Percentiles rank a stretch among this genome's conserved stretches.
phyloP scores from a whole-genome alignment of 2,888 invertebrate species.

The Cephus rjabovi region DNA sequence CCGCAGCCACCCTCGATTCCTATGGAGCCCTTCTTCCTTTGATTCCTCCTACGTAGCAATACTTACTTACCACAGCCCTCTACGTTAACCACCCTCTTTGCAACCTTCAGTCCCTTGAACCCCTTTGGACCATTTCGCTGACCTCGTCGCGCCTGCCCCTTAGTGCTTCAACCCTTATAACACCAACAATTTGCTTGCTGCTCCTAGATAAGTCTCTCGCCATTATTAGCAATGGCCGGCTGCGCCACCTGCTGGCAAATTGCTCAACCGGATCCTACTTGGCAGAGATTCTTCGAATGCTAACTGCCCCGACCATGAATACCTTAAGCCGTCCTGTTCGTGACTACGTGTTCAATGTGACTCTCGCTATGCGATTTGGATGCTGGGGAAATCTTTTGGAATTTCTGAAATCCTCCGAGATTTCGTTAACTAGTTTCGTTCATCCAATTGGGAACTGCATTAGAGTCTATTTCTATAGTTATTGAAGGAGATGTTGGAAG shows the following conservation, averaged over 20 bases:
- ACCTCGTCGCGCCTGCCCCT: background rate
- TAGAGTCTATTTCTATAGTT: background rate
- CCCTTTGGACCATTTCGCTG: background rate
- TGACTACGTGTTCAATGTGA: background rate
- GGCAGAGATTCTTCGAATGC: background rate
- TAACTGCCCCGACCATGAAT: background rate
- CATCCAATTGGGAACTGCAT: background rate
- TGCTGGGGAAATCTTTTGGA: background rate
- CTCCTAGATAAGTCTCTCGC: constrained; percentile 15
- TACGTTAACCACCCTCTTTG: background rate
- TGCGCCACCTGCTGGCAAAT: background rate
- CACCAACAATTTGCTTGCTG: constrained; percentile 23
- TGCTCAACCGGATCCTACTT: background rate
- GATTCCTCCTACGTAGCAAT: constrained; percentile 4
- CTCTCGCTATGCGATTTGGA: background rate
- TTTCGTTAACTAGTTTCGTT: background rate
- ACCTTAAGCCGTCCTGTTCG: background rate
- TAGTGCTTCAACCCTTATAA: constrained; percentile 9
- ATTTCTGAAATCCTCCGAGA: background rate
- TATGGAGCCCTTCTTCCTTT: background rate
- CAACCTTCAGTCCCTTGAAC: background rate
- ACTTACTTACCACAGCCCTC: background rate
- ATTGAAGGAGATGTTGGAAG: background rate
- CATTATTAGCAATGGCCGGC: background rate
- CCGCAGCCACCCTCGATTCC: background rate